Conservation (phyloP, 2,888 invertebrate species). For the Lasiommata megera region DNA sequence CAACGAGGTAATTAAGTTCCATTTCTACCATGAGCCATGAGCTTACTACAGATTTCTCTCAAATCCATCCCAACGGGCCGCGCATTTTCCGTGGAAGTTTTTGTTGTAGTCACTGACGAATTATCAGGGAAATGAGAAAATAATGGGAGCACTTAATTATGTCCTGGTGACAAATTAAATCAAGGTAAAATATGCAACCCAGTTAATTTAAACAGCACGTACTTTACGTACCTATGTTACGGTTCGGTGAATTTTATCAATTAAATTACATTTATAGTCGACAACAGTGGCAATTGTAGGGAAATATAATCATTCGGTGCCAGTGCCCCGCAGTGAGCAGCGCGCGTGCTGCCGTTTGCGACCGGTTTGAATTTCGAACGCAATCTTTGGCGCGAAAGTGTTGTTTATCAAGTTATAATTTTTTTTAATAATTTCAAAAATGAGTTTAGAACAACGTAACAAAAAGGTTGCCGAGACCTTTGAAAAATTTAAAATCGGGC, state of each 20-base stretch:
- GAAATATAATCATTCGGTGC: slow-evolving; percentile 36
- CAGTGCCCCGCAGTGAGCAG: slow-evolving; percentile 54
- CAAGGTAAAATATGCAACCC: slow-evolving; percentile 6
- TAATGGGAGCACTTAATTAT: background rate
- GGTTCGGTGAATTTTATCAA: slow-evolving; percentile 32
- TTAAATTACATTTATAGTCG: slow-evolving; percentile 28
- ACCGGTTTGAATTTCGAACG: slow-evolving; percentile 47
- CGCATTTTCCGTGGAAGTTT: no score
- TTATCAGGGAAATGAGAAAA: background rate
- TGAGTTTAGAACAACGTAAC: slow-evolving; percentile 72
- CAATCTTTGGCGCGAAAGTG: slow-evolving; percentile 61
- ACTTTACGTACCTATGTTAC: slow-evolving; percentile 14
- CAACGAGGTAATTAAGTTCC: no score
- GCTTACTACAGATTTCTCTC: no score
- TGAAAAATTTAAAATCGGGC: slow-evolving; percentile 68
- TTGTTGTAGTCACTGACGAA: no score
- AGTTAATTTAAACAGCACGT: slow-evolving; percentile 11
- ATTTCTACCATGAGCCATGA: no score
- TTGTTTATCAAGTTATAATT: slow-evolving; percentile 30
- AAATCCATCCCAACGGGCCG: no score
- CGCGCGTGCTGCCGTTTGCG: slow-evolving; percentile 54
- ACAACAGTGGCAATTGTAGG: slow-evolving; percentile 43
- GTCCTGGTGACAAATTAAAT: slow-evolving; percentile 11
- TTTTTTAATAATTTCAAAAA: slow-evolving; percentile 41
- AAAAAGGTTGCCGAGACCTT: slow-evolving; percentile 70